Evolutionary conservation across 1,140 invertebrate species (phyloP), one percentile per base, ranked within the genome.

Genomic region (Bombus terrestris): DNA sequence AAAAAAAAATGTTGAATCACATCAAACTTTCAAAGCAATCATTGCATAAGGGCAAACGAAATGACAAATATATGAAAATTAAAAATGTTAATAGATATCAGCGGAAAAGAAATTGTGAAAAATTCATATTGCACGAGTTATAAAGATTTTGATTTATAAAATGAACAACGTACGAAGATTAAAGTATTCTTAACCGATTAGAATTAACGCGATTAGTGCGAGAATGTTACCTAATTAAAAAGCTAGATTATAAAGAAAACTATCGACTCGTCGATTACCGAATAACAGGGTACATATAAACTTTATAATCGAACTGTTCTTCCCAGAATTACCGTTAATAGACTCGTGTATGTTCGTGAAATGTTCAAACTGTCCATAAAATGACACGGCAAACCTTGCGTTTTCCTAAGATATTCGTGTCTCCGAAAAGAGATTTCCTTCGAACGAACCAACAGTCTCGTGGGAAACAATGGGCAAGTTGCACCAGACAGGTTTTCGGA

Each of bases 401-500:
- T 53, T 53, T 53, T 53, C 47, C 47, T 53, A 9, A 32, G 32
- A 66, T 8, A 35, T 66, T 66, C 64, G 32, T 18, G 13, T 43
- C 28, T 13, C 1, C 6, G 6, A 18, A 62, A 25, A 32, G 25
- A 18, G 12, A 13, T 43, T 37, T 35, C 39, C 5, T 1, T 15
- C 35, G 81, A 83, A 68, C 5, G 59, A 77, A 77, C 35, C 32
- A 75, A 69, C 28, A n/a, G 35, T 73, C 79, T 32, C 43, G 47
- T 18, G 43, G 62, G 39, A 32, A 83, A 77, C 81, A 83, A 77
- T 77, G 74, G 64, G 22, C 73, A 66, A 68, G 32, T 68, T 53
- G 72, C 8, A 41, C 73, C 73, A 68, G 81, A 68, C 74, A 53
- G 74, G 62, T 83, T 77, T 78, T 41, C 81, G 37, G 81, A 83